Evolutionary conservation across 2,113 vertebrate genomes (phyloP), one percentile per base, ranked within the genome.

Genomic region (Marcusenius ussheri): DNA sequence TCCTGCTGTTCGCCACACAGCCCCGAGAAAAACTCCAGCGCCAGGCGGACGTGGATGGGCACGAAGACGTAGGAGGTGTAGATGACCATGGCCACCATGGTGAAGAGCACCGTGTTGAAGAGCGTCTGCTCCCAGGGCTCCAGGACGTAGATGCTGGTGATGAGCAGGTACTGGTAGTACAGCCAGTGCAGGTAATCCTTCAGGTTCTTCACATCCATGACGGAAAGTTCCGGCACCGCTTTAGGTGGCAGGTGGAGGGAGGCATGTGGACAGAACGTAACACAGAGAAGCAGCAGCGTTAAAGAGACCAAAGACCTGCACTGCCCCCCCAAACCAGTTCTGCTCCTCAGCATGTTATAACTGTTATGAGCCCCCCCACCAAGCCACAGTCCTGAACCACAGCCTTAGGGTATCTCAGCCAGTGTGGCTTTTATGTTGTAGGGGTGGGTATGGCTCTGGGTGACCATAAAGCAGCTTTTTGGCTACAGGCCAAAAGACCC

Each of bases 121-220:
- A 99, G 96, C 88, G 97, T 98, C 92, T 94, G 95, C 91, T 99
- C 98, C 98, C 98, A 99, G 2, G 98, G 98, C 93, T 99, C 98
- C 93, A 99, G 93, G 91, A 99, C 98, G 0, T 98, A 97, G 94
- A 98, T 98, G 93, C 98, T 98, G 0, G 97, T 99, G 92, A 99
- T 95, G 91, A 99, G 97, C n/a, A 97, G 96, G 94, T 99, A 99
- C 93, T 99, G 98, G 93, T 96, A 99, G 96, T 99, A 99, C 15
- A 99, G 95, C 98, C 98, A 99, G 89, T 96, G 95, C 80, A 99
- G 89, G 90, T 97, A 97, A 85, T 99, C 98, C 94, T 96, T 97
- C 90, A 98, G 93, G 31, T 92, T 95, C 93, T 96, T 98, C 90
- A 98, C 91, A 91, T 96, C 97, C 98, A 99, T 99, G 88, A 27